phyloP scores from a whole-genome alignment of 2,113 vertebrate species.

The Coptodon bakossiorum region DNA sequence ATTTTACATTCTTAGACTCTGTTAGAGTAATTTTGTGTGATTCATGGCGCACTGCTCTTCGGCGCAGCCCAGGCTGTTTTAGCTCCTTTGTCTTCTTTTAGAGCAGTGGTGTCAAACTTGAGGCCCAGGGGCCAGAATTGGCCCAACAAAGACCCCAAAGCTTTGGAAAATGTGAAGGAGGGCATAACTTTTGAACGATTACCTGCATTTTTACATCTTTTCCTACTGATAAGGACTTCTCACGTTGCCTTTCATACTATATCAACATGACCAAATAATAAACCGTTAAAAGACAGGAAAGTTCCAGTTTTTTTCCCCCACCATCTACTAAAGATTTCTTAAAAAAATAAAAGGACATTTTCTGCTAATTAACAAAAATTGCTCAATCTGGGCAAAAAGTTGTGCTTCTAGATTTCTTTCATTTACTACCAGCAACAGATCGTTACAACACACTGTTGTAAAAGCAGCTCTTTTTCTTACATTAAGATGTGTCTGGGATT shows the following conservation, averaged over 20 bases:
- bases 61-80: neutral
- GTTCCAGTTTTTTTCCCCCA: accelerated
- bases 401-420: neutral
- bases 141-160: neutral
- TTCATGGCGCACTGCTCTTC: neutral
- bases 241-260: neutral
- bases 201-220: neutral
- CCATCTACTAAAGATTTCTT: neutral
- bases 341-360: neutral
- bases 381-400: neutral
- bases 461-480: neutral
- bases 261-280: neutral
- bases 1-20: neutral
- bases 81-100: neutral
- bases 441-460: neutral
- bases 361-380: neutral
- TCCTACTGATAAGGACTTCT: neutral
- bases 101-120: neutral
- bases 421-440: neutral
- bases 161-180: neutral
- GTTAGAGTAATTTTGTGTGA: neutral
- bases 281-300: neutral
- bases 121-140: neutral
- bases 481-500: neutral
- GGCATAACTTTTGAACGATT: neutral